Conservation (phyloP, 53 echinoderm and acorn worm species). For the Glandiceps talaboti region DNA sequence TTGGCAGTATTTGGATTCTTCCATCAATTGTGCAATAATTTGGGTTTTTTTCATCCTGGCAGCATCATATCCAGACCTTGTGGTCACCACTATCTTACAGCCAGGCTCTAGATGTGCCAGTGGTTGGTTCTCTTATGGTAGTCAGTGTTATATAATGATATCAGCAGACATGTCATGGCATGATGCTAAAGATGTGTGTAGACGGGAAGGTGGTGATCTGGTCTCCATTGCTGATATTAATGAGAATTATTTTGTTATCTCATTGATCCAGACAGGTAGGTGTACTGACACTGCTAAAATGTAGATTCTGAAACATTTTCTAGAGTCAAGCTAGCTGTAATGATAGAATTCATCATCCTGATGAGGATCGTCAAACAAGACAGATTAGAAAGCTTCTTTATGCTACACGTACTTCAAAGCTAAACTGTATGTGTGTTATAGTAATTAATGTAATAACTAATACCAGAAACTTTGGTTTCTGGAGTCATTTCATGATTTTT, state of each 20-base stretch:
- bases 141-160: slow-evolving; percentile 42
- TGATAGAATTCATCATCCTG: too few species aligned
- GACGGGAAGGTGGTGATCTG: slow-evolving; percentile 44
- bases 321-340: too few species aligned
- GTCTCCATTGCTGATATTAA: slow-evolving; percentile 51
- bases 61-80: neutral
- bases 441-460: too few species aligned
- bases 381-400: too few species aligned
- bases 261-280: slow-evolving; percentile 4
- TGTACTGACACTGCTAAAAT: too few species aligned
- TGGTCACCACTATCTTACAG: slow-evolving; percentile 34
- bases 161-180: slow-evolving; percentile 32
- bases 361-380: too few species aligned
- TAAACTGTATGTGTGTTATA: too few species aligned
- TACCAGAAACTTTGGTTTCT: too few species aligned
- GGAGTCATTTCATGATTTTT: too few species aligned
- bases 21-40: neutral
- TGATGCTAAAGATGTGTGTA: slow-evolving; percentile 39
- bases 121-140: slow-evolving; percentile 52
- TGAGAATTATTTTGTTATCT: slow-evolving; percentile 55
- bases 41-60: neutral
- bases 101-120: slow-evolving; percentile 56
- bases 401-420: too few species aligned
- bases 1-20: too few species aligned
- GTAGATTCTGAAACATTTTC: too few species aligned